These are phyloP conservation scores for Pseudomyrmex cubaensis DNA, from an alignment of 1,140 invertebrate genomes.

Conservation along the genomic window DNA sequence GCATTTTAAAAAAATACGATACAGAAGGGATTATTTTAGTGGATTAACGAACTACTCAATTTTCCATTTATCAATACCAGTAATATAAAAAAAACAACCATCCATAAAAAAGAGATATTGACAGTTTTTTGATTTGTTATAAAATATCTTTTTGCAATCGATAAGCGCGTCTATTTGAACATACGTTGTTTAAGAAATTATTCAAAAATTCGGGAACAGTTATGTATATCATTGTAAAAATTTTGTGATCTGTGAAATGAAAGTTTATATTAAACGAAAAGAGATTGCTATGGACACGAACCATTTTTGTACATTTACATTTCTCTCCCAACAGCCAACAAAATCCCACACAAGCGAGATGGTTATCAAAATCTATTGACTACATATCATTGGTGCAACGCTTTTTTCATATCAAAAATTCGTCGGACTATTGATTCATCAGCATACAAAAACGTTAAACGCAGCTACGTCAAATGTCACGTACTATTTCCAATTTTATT, in stretches of 20 bases:
- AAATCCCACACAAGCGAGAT: constrained; percentile 23
- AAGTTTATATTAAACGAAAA: constrained; percentile 5
- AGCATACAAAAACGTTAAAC: constrained; percentile 48
- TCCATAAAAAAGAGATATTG: background rate
- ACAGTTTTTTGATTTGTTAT: background rate
- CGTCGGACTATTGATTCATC: constrained; percentile 47
- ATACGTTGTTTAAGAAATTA: background rate
- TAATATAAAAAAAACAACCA: constrained; percentile 2
- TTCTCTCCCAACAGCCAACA: background rate
- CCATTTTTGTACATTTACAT: background rate
- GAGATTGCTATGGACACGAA: background rate
- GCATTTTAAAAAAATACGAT: background rate
- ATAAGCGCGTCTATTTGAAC: background rate
- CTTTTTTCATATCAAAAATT: constrained; percentile 46
- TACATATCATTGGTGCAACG: constrained; percentile 36
- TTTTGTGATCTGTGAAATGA: constrained; percentile 5
- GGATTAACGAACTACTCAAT: constrained; percentile 8
- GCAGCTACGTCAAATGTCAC: background rate
- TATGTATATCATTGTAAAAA: background rate
- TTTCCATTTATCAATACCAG: constrained; percentile 25
- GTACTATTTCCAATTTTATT: constrained; percentile 32
- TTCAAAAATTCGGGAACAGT: background rate
- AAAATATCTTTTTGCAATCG: background rate
- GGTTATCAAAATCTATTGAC: constrained; percentile 57
- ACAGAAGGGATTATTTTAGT: background rate